A percentile compares a stretch with the other conserved stretches of the same genome.
phyloP scores from a whole-genome alignment of 1,140 invertebrate species.

The Eriocheir sinensis region DNA sequence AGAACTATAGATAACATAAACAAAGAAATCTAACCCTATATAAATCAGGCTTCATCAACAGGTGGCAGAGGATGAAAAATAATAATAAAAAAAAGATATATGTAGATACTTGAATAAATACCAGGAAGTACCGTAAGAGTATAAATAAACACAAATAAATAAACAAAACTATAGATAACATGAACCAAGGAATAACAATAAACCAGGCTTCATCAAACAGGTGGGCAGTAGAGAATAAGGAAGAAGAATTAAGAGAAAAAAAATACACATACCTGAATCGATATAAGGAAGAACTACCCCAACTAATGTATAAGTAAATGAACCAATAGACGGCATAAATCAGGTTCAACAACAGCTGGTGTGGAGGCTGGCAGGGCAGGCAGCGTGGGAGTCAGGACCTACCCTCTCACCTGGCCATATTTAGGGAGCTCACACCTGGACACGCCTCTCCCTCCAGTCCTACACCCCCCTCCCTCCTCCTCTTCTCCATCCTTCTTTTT shows the following conservation, averaged over 20 bases:
- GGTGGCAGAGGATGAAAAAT: background rate
- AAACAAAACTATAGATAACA: background rate
- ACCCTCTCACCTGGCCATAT: background rate
- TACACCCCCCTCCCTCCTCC: too few relatives aligned
- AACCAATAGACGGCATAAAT: background rate
- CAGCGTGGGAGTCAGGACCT: background rate
- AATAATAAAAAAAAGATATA: background rate
- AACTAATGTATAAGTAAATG: background rate
- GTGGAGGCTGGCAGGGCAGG: background rate
- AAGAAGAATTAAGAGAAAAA: background rate
- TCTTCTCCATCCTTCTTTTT: constrained; percentile 9
- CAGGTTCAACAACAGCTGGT: background rate
- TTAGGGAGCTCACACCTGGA: background rate
- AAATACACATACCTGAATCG: background rate
- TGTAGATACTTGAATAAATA: too few relatives aligned
- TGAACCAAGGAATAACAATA: background rate
- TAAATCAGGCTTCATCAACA: too few relatives aligned
- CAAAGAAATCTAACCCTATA: too few relatives aligned
- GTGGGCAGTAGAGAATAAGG: background rate
- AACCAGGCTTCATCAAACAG: too few relatives aligned
- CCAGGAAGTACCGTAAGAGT: background rate
- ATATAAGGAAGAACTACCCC: too few relatives aligned
- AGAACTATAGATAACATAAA: too few relatives aligned
- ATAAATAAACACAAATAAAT: background rate
- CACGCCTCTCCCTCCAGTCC: background rate